Evolutionary conservation across 1,140 invertebrate genomes (phyloP), one percentile per base, ranked within the genome.

Genomic region (Solen grandis): DNA sequence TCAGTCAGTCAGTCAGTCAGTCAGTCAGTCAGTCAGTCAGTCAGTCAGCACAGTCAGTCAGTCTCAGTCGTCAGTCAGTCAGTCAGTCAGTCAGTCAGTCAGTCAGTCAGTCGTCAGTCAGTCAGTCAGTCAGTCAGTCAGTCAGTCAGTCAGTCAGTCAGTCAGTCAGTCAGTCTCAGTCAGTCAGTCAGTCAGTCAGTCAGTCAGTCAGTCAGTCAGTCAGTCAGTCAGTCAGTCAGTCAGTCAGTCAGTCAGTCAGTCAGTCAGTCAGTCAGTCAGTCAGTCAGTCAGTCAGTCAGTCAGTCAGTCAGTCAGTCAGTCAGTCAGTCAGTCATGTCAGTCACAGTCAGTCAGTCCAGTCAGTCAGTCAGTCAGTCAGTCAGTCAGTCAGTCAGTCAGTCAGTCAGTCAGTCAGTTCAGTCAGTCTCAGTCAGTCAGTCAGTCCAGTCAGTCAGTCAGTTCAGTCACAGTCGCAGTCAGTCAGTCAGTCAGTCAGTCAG

Each of bases 201-300:
- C 41, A 73, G 25, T 27, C 16, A 66, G 25, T 33, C n/a, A n/a
- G n/a, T n/a, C n/a, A n/a, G n/a, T n/a, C n/a, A n/a, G n/a, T n/a
- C n/a, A n/a, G 63, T 66, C 25, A 27, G 35, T 66, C 63, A 33
- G 63, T 33, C 19, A 66, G 63, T 33, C 63, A 66, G 63, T 33
- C 19, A 66, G 63, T 33, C 19, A 25, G 63, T 33, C 19, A 25
- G 46, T 13, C 46, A 50, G 46, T 13, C 46, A 50, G 46, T 13
- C 46, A 50, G 46, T 81, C 76, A 76, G 73, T 82, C 81, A 76
- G 73, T 82, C 81, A 76, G 60, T 81, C 81, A 76, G 73, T 63
- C 78, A 52, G 33, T 82, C 68, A 70, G 52, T 72, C 69, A 55
- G 69, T 72, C 69, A 72, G 69, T 72, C 69, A 72, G 69, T 72